Conservation (phyloP, 2,888 invertebrate genomes). For the Entomobrya proxima region DNA sequence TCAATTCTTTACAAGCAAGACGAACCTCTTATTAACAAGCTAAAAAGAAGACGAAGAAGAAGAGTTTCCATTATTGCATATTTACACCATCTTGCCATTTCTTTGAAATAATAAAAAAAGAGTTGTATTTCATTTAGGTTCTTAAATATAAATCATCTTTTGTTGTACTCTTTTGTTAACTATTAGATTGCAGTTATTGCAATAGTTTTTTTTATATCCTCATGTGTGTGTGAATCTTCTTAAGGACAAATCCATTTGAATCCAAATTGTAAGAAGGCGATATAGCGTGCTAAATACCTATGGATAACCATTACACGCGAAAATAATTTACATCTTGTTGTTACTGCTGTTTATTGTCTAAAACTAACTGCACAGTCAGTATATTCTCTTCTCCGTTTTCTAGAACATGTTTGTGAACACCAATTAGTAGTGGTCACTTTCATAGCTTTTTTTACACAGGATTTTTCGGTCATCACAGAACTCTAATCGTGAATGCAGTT, state of each 20-base stretch:
- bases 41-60: not conserved
- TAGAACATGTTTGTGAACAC: constrained; percentile 8
- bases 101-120: not conserved
- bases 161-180: not conserved
- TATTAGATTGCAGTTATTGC: not conserved
- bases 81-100: not conserved
- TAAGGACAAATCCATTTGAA: constrained; percentile 45
- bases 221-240: constrained; percentile 36
- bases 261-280: too few species aligned
- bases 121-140: not conserved
- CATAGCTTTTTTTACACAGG: not conserved
- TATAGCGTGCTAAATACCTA: not conserved
- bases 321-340: constrained; percentile 2
- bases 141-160: constrained; percentile 22
- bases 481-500: not conserved
- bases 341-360: constrained; percentile 20
- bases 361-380: constrained; percentile 13
- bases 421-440: constrained; percentile 1
- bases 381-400: not conserved
- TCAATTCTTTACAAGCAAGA: too few species aligned
- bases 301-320: not conserved
- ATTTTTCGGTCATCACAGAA: not conserved
- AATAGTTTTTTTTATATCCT: constrained; percentile 13
- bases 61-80: too few species aligned
- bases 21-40: not conserved